Evolutionary conservation across 1,140 invertebrate genomes (phyloP).

Genomic region (Pygmarrhopalites habei): DNA sequence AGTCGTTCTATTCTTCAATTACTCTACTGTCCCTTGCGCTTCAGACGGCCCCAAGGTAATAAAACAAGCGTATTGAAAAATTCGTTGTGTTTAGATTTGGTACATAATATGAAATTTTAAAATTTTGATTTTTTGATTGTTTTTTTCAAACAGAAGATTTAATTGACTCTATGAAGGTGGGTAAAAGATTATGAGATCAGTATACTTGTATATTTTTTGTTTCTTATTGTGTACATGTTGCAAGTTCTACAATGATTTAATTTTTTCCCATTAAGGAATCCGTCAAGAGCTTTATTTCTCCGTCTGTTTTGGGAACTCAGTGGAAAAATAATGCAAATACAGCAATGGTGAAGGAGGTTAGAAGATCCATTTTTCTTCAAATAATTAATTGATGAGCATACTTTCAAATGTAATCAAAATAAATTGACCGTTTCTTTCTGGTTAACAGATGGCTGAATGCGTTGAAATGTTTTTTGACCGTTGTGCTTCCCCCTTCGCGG

Average conservation of each 20-base stretch:
- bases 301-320: slow-evolving; percentile 63
- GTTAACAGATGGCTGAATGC: slow-evolving; percentile 76
- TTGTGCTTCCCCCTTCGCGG: slow-evolving; percentile 78
- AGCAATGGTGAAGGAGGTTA: slow-evolving; percentile 55
- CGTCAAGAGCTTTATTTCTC: slow-evolving; percentile 75
- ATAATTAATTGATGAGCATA: neutral
- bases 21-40: slow-evolving; percentile 57
- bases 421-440: slow-evolving; percentile 45
- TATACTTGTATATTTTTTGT: no score
- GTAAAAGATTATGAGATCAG: no score
- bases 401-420: neutral
- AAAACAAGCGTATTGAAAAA: no score
- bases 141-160: slow-evolving; percentile 54
- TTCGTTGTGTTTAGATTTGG: no score
- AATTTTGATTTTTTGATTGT: no score
- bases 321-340: slow-evolving; percentile 53
- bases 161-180: slow-evolving; percentile 69
- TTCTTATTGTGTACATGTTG: no score
- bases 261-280: no score
- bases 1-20: slow-evolving; percentile 85
- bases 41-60: slow-evolving; percentile 48
- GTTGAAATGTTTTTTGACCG: slow-evolving; percentile 81
- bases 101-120: no score
- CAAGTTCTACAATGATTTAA: no score
- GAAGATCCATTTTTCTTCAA: slow-evolving; percentile 16